These are phyloP conservation scores for Gyps fulvus DNA, from an alignment of 2,113 vertebrate genomes.

Conservation along the genomic window DNA sequence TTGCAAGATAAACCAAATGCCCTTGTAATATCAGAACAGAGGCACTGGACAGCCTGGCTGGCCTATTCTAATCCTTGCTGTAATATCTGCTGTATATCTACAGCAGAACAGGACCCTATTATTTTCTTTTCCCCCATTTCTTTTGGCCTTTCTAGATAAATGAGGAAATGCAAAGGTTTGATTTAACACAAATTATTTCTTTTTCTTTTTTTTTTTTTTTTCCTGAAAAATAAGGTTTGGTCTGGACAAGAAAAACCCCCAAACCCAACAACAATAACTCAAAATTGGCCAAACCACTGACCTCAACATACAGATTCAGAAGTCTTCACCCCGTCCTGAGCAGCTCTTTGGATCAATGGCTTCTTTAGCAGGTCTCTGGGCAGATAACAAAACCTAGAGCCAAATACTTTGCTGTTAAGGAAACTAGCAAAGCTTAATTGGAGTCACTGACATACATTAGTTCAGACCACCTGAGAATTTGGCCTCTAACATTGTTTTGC, in stretches of 20 bases:
- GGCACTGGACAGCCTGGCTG: background rate
- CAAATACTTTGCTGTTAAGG: background rate
- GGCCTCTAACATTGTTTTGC: background rate
- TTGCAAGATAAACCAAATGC: background rate
- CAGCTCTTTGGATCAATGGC: background rate
- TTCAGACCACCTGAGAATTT: background rate
- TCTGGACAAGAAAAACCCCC: background rate
- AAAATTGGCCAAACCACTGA: background rate
- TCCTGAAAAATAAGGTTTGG: background rate
- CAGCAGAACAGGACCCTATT: background rate
- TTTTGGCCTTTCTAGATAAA: background rate
- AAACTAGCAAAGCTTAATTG: background rate
- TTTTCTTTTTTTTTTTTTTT: background rate
- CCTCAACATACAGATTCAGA: background rate
- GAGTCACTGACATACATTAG: background rate
- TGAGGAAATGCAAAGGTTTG: background rate
- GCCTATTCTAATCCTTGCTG: background rate
- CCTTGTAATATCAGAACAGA: background rate
- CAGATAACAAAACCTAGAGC: background rate
- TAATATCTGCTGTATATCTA: background rate
- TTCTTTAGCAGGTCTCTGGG: background rate
- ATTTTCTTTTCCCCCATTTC: background rate
- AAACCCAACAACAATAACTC: background rate
- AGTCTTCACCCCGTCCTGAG: background rate
- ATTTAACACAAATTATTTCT: background rate